A percentile compares a stretch with the other conserved stretches of the same genome.
These are phyloP conservation scores for Nestor notabilis DNA, from an alignment of 2,113 vertebrate species.

Conservation along the genomic window DNA sequence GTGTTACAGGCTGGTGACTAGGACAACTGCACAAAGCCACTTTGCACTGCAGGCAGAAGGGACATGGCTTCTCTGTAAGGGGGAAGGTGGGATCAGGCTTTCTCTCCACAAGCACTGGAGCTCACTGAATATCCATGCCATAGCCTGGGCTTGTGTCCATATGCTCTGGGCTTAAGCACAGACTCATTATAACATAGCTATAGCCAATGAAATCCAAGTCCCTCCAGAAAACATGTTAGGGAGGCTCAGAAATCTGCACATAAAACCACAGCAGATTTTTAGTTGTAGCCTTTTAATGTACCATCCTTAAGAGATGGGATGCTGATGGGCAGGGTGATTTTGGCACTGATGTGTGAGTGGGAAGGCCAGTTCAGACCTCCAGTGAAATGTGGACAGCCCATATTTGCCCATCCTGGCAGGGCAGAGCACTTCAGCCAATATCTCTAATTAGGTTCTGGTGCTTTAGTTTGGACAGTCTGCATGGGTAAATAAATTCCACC, in stretches of 20 bases:
- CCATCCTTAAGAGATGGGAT: background rate
- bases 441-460: background rate
- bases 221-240: background rate
- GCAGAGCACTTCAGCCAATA: background rate
- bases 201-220: background rate
- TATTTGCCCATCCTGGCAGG: background rate
- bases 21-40: background rate
- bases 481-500: background rate
- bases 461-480: background rate
- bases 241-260: background rate
- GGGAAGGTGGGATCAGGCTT: background rate
- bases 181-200: background rate
- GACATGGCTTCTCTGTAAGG: rapidly evolving
- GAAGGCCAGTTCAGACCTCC: background rate
- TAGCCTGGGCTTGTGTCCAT: background rate
- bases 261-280: background rate
- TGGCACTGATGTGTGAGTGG: background rate
- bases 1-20: background rate
- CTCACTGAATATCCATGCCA: background rate
- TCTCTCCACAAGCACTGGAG: background rate
- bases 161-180: background rate
- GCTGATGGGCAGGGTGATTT: background rate
- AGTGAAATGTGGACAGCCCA: background rate
- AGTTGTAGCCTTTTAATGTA: background rate
- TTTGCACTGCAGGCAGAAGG: rapidly evolving